A percentile compares a stretch with the other conserved stretches of the same genome.
phyloP scores from a whole-genome alignment of 2,888 invertebrate genomes.

The Tuberolachnus salignus region DNA sequence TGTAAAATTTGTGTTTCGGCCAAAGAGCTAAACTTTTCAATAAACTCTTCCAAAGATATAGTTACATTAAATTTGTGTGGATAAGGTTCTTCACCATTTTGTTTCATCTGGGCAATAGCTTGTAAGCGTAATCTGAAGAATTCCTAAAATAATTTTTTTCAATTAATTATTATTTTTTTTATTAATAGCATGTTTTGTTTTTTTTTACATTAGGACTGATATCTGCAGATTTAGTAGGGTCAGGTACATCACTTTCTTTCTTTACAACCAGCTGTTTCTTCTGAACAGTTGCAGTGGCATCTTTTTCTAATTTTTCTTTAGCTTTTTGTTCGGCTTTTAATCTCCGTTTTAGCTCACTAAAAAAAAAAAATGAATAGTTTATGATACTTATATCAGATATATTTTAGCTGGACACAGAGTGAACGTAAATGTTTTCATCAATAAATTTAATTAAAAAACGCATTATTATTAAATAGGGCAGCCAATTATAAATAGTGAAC shows the following conservation, averaged over 20 bases:
- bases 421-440: slow-evolving; percentile 16
- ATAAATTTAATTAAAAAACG: neutral
- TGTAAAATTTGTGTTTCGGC: slow-evolving; percentile 78
- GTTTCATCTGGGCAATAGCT: slow-evolving; percentile 82
- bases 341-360: slow-evolving; percentile 90
- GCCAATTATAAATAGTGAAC: no score
- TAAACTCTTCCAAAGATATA: slow-evolving; percentile 84
- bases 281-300: slow-evolving; percentile 61
- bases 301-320: slow-evolving; percentile 85
- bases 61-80: slow-evolving; percentile 97
- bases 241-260: slow-evolving; percentile 60
- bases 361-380: slow-evolving; percentile 60
- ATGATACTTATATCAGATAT: neutral
- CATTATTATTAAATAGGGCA: no score
- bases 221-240: slow-evolving; percentile 72
- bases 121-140: slow-evolving; percentile 86
- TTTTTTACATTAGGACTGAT: slow-evolving; percentile 81
- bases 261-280: slow-evolving; percentile 65
- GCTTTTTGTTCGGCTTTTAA: slow-evolving; percentile 91
- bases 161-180: neutral
- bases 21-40: slow-evolving; percentile 78
- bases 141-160: slow-evolving; percentile 65
- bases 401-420: slow-evolving; percentile 46
- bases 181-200: slow-evolving; percentile 4
- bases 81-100: slow-evolving; percentile 80